Evolutionary conservation across 1,140 invertebrate species (phyloP).

Genomic region (Melipona quadrifasciata): DNA sequence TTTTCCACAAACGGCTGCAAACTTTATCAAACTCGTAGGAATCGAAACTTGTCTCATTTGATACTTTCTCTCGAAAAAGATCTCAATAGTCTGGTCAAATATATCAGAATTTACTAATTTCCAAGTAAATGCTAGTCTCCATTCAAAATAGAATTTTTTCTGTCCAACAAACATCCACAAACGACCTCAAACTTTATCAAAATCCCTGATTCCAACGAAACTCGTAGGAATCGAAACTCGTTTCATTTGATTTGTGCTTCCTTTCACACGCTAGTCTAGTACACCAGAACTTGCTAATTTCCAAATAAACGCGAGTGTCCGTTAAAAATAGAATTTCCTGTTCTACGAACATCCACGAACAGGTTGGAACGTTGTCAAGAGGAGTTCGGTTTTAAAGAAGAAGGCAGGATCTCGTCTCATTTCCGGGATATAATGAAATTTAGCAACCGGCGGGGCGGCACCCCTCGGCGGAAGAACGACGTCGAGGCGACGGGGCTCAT

Average conservation of each 20-base stretch:
- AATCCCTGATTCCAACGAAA: too few relatives aligned
- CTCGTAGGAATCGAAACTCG: too few relatives aligned
- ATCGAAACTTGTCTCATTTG: too few relatives aligned
- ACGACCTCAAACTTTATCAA: too few relatives aligned
- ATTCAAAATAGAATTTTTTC: neutral
- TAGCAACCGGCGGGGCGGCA: constrained; percentile 17
- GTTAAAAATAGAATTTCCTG: neutral
- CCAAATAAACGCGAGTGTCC: too few relatives aligned
- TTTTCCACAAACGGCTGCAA: neutral
- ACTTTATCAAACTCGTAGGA: too few relatives aligned
- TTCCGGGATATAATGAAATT: constrained; percentile 59
- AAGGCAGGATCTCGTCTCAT: constrained; percentile 37
- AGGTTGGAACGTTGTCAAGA: neutral
- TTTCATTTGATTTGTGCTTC: too few relatives aligned
- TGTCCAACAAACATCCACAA: neutral
- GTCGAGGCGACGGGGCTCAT: constrained; percentile 42
- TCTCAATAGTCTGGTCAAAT: neutral
- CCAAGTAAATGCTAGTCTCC: too few relatives aligned
- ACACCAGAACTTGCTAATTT: neutral
- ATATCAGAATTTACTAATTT: too few relatives aligned
- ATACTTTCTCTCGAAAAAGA: too few relatives aligned
- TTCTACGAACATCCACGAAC: neutral
- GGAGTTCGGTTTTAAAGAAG: neutral
- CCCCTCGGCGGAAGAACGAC: neutral
- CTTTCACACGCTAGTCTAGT: too few relatives aligned